Evolutionary conservation across 2,797 vertebrate species (phyloP), one percentile per base, ranked within the genome.

Genomic region (Rhinatrema bivittatum): DNA sequence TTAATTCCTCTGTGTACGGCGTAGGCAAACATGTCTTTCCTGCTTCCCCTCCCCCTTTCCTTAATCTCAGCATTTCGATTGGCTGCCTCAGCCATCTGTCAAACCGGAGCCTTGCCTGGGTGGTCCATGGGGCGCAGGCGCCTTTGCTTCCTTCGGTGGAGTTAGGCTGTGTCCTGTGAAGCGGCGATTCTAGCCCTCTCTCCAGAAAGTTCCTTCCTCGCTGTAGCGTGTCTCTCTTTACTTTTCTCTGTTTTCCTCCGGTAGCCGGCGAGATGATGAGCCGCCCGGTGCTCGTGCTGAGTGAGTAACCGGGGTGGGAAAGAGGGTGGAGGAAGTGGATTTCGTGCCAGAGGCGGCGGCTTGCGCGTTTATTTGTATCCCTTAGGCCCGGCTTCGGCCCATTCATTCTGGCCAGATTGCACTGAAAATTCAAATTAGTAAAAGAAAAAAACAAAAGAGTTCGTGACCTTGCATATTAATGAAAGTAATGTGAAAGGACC

Each of bases 251-350:
- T 17, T 4, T 20, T 7, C 4, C 17, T 42, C 20, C 26, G 1
- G 10, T 39, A 54, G 50, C 56, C 21, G 65, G 57, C 60, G 83
- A 65, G 46, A 94, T 94, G 91, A 74, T 90, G 77, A 90, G 88
- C 50, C 72, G 90, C 69, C 90, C 90, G 37, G 90, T 94, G 40
- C 66, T 93, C 56, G 89, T 94, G 49, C 78, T 94, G 46, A 94
- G 91, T 94, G 65, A 93, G 91, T 76, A 27, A 16, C 20, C 28
- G 34, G 48, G 21, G 7, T 13, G 4, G 16, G 14, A 20, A 28
- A 16, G 37, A 12, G 5, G 13, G 6, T 7, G 4, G 15, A 10
- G 18, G 7, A 10, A 7, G 7, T 10, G 36, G 46, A 23, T 16
- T 26, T 61, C 64, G n/a, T 53, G 51, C 62, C 64, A 37, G 32